phyloP scores from a whole-genome alignment of 1,140 invertebrate genomes.

The Amphibalanus amphitrite region DNA sequence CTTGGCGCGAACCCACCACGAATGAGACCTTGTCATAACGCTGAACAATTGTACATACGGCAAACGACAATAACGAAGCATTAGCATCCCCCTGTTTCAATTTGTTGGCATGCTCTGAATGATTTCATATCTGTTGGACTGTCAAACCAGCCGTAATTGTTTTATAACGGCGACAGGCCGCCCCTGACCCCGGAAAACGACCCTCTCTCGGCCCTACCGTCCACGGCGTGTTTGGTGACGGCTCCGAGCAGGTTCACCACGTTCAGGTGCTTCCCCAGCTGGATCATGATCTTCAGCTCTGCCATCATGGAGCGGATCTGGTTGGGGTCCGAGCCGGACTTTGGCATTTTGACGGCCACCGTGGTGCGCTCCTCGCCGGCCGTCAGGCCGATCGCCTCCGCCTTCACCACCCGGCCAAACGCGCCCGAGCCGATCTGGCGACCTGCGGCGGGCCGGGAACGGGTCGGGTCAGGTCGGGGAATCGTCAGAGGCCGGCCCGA shows the following conservation, averaged over 20 bases:
- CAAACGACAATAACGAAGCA: too few species aligned
- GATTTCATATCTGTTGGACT: too few species aligned
- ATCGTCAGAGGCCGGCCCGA: too few species aligned
- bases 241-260: constrained; percentile 37
- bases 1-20: too few species aligned
- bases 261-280: constrained; percentile 37
- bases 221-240: constrained; percentile 31
- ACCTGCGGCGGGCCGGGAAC: constrained; percentile 49
- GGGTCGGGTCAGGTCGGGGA: not conserved
- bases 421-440: constrained; percentile 70
- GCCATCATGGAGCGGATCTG: constrained; percentile 39
- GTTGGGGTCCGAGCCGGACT: constrained; percentile 48
- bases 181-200: too few species aligned
- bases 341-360: constrained; percentile 76
- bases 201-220: constrained; percentile 27
- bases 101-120: too few species aligned
- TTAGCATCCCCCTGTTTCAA: too few species aligned
- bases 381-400: constrained; percentile 31
- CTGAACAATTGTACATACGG: too few species aligned
- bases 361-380: constrained; percentile 37
- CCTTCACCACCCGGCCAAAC: constrained; percentile 84
- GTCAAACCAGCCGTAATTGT: too few species aligned
- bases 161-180: too few species aligned
- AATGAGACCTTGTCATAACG: too few species aligned
- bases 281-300: constrained; percentile 37